These are phyloP conservation scores for Danionella dracula DNA, from an alignment of 2,797 vertebrate genomes.

Conservation along the genomic window DNA sequence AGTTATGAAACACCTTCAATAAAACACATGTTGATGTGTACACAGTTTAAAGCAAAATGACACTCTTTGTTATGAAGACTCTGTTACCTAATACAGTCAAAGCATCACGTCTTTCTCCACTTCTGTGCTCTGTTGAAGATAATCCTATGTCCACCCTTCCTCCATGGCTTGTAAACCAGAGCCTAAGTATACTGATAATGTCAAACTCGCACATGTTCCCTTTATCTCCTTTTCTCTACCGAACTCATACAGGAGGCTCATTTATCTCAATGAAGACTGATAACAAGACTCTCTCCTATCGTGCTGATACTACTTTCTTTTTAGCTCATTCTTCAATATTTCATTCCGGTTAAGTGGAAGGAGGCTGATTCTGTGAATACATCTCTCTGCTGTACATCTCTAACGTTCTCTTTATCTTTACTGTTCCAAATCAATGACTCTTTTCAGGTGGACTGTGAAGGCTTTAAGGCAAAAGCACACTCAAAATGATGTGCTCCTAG, in stretches of 20 bases:
- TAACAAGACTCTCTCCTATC: constrained; percentile 43
- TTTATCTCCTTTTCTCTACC: constrained; percentile 53
- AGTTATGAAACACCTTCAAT: too few relatives aligned
- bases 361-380: constrained; percentile 13
- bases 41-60: too few relatives aligned
- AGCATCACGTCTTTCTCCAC: background rate
- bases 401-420: background rate
- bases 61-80: too few relatives aligned
- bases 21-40: too few relatives aligned
- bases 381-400: constrained; percentile 1
- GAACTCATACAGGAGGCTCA: constrained; percentile 66
- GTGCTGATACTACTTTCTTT: constrained; percentile 2
- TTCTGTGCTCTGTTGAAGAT: constrained; percentile 38
- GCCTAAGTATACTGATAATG: constrained; percentile 35
- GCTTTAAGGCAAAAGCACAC: constrained; percentile 1
- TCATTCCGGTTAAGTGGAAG: constrained; percentile 29
- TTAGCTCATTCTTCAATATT: constrained; percentile 16
- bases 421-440: constrained; percentile 10
- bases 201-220: constrained; percentile 22
- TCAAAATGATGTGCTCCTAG: background rate
- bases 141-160: constrained; percentile 57
- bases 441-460: constrained; percentile 7
- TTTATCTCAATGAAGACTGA: constrained; percentile 73
- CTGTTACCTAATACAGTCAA: too few relatives aligned
- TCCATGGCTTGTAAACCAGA: constrained; percentile 61